phyloP scores from a whole-genome alignment of 2,888 invertebrate species.

The Yponomeuta evonymella region DNA sequence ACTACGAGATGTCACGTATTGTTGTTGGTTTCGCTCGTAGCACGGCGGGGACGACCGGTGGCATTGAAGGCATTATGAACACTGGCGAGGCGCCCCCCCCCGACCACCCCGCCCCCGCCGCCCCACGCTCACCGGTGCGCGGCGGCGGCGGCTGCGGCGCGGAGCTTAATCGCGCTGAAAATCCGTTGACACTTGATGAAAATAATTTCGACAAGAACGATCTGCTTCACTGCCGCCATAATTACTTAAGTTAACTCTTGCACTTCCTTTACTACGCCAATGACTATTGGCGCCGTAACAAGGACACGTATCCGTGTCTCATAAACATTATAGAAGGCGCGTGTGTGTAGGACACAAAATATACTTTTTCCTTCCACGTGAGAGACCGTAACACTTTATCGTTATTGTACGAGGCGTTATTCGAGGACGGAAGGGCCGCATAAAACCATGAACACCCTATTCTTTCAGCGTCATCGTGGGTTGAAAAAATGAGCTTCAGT shows the following conservation, averaged over 20 bases:
- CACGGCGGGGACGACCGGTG: neutral
- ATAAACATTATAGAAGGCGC: neutral
- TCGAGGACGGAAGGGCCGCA: constrained; percentile 53
- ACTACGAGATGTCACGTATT: constrained; percentile 13
- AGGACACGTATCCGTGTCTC: neutral
- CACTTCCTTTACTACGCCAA: neutral
- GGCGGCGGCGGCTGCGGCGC: neutral
- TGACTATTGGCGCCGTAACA: neutral
- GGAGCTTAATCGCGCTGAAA: neutral
- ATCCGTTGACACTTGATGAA: constrained; percentile 3
- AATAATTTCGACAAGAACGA: neutral
- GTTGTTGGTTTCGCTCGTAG: neutral
- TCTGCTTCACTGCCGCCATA: neutral
- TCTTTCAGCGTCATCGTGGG: constrained; percentile 37
- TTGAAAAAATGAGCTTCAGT: neutral
- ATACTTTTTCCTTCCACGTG: constrained; percentile 20
- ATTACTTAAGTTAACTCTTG: neutral
- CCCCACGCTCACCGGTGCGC: neutral
- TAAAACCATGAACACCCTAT: constrained; percentile 64
- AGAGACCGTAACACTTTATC: constrained; percentile 55
- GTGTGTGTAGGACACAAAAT: neutral
- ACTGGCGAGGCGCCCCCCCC: neutral
- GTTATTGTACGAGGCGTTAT: constrained; percentile 61
- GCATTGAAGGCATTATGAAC: neutral
- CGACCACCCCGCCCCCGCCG: neutral